phyloP scores from a whole-genome alignment of 1,140 invertebrate genomes.

The Eueides isabella region DNA sequence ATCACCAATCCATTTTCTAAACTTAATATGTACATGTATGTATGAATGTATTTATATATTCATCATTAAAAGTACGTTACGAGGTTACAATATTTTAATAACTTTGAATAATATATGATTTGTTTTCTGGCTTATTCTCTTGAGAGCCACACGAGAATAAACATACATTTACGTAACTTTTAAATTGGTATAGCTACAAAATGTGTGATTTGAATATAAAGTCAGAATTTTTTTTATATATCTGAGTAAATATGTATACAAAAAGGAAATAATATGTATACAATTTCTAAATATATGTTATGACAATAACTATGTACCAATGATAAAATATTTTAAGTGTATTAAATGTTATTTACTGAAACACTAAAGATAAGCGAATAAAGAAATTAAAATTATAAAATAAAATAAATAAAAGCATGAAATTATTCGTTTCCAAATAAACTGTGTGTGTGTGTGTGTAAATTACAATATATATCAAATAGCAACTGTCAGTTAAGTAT shows the following conservation, averaged over 20 bases:
- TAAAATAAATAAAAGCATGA: too few species aligned
- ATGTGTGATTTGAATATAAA: not conserved
- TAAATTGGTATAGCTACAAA: not conserved
- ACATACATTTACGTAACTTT: not conserved
- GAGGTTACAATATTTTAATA: not conserved
- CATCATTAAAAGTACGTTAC: not conserved
- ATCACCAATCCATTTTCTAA: too few species aligned
- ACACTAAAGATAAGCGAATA: too few species aligned
- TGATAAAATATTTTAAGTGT: too few species aligned
- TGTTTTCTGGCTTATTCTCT: not conserved
- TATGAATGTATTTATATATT: not conserved
- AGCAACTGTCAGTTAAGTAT: not conserved
- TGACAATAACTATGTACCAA: too few species aligned
- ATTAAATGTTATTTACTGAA: too few species aligned
- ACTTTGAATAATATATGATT: not conserved
- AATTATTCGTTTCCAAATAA: not conserved
- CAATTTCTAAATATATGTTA: not conserved
- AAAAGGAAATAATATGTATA: not conserved
- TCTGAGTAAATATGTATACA: not conserved
- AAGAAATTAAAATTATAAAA: too few species aligned
- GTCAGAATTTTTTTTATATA: not conserved
- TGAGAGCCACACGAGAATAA: not conserved
- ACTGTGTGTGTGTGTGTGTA: not conserved
- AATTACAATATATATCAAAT: not conserved
- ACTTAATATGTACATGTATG: not conserved